phyloP scores from a whole-genome alignment of 2,797 vertebrate genomes.

The Anguilla megastoma region DNA sequence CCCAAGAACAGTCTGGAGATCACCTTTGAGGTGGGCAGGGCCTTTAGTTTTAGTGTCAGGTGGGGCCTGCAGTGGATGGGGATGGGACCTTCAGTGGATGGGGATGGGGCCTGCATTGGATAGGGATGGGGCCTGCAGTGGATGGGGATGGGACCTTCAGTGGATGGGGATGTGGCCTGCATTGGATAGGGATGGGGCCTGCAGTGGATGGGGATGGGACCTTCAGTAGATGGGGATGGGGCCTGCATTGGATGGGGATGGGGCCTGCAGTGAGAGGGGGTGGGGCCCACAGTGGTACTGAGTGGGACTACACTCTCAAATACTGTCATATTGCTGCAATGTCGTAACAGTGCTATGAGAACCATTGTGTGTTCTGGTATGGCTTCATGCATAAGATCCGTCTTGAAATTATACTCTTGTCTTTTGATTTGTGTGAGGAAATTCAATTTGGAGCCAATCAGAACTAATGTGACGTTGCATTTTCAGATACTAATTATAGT shows the following conservation, averaged over 20 bases:
- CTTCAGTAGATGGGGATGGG: background rate
- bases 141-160: no score
- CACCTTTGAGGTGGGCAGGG: slow-evolving; percentile 89
- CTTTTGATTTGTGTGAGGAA: background rate
- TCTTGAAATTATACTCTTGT: background rate
- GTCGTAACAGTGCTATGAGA: background rate
- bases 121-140: no score
- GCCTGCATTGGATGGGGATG: background rate
- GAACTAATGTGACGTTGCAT: background rate
- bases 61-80: background rate
- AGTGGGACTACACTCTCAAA: background rate
- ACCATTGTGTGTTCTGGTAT: background rate
- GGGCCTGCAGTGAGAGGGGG: background rate
- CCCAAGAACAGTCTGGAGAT: slow-evolving; percentile 94
- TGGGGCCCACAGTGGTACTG: background rate
- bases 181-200: no score
- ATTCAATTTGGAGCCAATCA: background rate
- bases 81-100: background rate
- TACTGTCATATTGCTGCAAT: background rate
- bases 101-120: background rate
- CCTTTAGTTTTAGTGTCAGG: background rate
- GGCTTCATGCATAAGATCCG: background rate
- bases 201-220: no score
- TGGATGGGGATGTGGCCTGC: no score
- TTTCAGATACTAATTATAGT: background rate